Evolutionary conservation across 2,888 invertebrate species (phyloP).

Genomic region (Hartigia nigra): DNA sequence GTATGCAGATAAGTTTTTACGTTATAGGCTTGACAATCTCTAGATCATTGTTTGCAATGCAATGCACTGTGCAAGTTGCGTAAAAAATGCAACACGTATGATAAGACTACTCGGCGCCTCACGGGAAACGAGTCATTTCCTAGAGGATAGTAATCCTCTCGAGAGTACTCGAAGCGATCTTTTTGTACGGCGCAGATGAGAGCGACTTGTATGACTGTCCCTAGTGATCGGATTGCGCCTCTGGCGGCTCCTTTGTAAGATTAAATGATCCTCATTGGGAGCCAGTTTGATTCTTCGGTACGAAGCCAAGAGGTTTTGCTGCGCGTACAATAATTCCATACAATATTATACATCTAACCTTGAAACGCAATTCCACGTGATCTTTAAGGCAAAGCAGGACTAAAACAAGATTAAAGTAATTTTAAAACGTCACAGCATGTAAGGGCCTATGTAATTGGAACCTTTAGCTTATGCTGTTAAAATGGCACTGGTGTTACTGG

Average conservation of each 20-base stretch:
- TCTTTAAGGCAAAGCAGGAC: not conserved
- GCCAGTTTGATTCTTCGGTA: not conserved
- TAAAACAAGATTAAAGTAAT: not conserved
- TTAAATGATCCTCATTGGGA: not conserved
- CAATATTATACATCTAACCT: not conserved
- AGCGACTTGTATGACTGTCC: not conserved
- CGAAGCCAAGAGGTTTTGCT: not conserved
- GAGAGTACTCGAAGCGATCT: not conserved
- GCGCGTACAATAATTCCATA: not conserved
- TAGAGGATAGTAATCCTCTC: not conserved
- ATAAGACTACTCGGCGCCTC: not conserved
- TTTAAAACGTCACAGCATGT: not conserved
- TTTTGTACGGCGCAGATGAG: not conserved
- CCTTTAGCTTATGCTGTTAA: not conserved
- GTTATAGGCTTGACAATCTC: not conserved
- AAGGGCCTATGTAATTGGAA: not conserved
- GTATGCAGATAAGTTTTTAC: not conserved
- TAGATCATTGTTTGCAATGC: not conserved
- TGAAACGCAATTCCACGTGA: not conserved
- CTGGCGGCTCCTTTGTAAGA: not conserved
- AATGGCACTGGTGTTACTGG: not conserved
- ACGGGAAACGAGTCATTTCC: not conserved
- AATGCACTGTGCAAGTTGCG: not conserved
- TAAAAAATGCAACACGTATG: not conserved
- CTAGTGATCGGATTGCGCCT: not conserved